Percentiles rank a stretch among this genome's conserved stretches.
Evolutionary conservation across 2,888 invertebrate species (phyloP).

Genomic region (Mylabris sibirica): DNA sequence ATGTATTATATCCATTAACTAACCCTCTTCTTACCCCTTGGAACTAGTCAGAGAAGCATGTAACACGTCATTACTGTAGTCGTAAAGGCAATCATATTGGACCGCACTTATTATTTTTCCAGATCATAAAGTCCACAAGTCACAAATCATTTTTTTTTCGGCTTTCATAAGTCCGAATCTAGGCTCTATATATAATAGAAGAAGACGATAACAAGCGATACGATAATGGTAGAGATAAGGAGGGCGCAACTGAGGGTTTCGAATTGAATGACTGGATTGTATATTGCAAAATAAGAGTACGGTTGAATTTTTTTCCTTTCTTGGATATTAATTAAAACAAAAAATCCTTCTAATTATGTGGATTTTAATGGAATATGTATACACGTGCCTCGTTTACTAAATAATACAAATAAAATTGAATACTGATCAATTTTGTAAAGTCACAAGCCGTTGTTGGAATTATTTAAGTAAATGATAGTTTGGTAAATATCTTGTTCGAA

Average conservation of each 20-base stretch:
- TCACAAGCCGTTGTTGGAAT: not conserved
- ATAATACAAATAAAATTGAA: too few relatives aligned
- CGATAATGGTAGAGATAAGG: conserved; percentile 40
- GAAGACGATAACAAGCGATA: conserved; percentile 36
- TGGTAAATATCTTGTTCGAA: not conserved
- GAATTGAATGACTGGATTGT: conserved; percentile 41
- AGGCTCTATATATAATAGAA: conserved; percentile 37
- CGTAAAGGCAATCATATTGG: conserved; percentile 55
- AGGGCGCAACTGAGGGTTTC: conserved; percentile 41
- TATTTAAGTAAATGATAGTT: not conserved
- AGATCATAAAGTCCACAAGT: conserved; percentile 51
- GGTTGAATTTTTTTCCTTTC: too few relatives aligned
- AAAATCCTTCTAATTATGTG: too few relatives aligned
- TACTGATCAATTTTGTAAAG: not conserved
- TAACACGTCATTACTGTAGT: conserved; percentile 50
- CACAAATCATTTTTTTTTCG: conserved; percentile 50
- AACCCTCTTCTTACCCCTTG: conserved; percentile 19
- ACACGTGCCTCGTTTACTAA: too few relatives aligned
- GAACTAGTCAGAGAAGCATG: conserved; percentile 33
- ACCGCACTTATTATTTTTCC: conserved; percentile 56
- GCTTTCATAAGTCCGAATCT: conserved; percentile 15
- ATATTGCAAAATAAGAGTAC: conserved; percentile 51
- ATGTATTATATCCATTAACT: conserved; percentile 35
- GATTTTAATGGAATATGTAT: too few relatives aligned
- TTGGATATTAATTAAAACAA: too few relatives aligned